Base-by-base conservation (phyloP, 2,888 invertebrate genomes). In the Prenolepis imparis region DNA sequence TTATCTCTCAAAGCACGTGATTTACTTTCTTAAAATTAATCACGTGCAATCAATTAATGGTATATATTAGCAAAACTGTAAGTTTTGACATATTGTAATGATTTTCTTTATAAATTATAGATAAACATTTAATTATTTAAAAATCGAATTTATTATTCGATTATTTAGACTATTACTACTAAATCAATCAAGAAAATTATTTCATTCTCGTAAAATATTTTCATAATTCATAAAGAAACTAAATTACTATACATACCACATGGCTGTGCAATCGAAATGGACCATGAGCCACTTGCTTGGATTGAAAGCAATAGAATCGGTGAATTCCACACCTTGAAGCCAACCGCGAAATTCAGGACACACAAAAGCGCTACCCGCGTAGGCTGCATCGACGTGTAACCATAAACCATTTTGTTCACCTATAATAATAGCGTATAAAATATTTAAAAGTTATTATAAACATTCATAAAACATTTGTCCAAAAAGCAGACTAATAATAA, bases 241-340 rank as follows among this genome's bases (percentile, higher is more conserved):
- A 28, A 18, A 52, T 81, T n/a, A 28, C 66, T 57, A 64, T 4
- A 44, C 96, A 95, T 95, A 99, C 99, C 99, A 99, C 98, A 99
- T 98, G 1, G 99, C 99, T 0, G 99, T 99, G 94, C 99, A 99
- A 95, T 99, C 99, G 90, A 99, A 99, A 95, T 99, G 99, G 11
- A 99, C 98, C 98, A 99, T 98, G 94, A 99, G 95, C 98, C 99
- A 99, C 95, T 99, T 99, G 83, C 99, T 99, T 0, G 99, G 99
- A 95, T 99, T 99, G 95, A 99, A 99, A 3, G 99, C 99, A 88
- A 99, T 97, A 0, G 99, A 99, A 93, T 99, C 97, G 0, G 98
- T 99, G 90, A 96, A 95, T 92, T 99, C 98, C n/a, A 99, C 97
- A 6, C 99, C 99, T 84, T 97, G 96, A 92, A 99, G 95, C 98